Base-by-base conservation (phyloP, 2,113 vertebrate genomes). In the Lutjanus erythropterus region DNA sequence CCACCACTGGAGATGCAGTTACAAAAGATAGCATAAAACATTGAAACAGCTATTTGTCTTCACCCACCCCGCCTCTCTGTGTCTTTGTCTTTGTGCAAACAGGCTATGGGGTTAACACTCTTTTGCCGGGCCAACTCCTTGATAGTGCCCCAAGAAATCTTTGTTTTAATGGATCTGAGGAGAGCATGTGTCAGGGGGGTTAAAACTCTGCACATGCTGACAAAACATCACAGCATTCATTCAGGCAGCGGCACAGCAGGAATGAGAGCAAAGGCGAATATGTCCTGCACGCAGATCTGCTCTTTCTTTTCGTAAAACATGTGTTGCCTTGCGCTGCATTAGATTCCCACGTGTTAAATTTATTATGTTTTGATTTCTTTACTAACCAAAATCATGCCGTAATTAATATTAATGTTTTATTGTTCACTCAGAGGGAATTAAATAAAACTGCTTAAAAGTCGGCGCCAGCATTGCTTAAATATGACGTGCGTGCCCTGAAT, bases 221-320 rank as follows among this genome's bases (percentile, higher is more conserved):
- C 35, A 81, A 79, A 85, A 75, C 76, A 61, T 70, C 59, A 66
- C 62, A 71, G 53, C 46, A 9, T 21, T 70, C 25, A 39, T 80
- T 78, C 56, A 19, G 53, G 67, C 4, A 73, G 69, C 53, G 10
- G 64, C 52, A 3, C 75, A 44, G 75, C 42, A 0, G 84, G 72
- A 76, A 33, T 16, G 29, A 39, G 15, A 64, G 6, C 0, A 0
- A 41, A 46, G 21, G 53, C 25, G 1, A 8, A 10, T 71, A 55
- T 50, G 65, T 41, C 44, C 33, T 49, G 72, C 41, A 66, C 47
- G 4, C 53, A 58, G 83, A 83, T 80, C 65, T 71, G 75, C 53
- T 49, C 39, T 72, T 72, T 73, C 56, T 86, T 78, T 56, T 23
- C 19, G 37, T 53, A 8, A 27, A 47, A 58, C 33, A n/a, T 8